Base-by-base conservation (phyloP, 2,113 vertebrate genomes). In the Seriola quinqueradiata region DNA sequence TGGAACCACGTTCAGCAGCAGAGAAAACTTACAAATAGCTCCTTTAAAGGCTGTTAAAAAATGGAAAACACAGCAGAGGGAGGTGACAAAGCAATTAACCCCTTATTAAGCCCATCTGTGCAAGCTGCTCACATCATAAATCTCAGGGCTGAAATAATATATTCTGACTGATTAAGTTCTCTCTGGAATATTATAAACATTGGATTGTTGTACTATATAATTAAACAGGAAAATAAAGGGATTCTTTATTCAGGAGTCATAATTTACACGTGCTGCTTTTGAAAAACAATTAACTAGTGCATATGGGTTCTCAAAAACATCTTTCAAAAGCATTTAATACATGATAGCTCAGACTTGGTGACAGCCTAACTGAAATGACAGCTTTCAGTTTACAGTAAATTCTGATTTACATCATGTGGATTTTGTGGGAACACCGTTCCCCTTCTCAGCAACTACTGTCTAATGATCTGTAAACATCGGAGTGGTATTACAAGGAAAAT, bases 61-160 rank as follows among this genome's bases (percentile, higher is more conserved):
- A 74, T 64, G 52, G 25, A 77, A 70, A 82, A 66, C 63, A 58
- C 54, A 75, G 66, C 65, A 65, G 77, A 65, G 58, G 77, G 60
- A 83, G 79, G 73, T 83, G 82, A 77, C 69, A 48, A 40, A 67
- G 61, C 38, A 70, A 87, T 87, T 82, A 87, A 90, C 82, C 69
- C 74, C 44, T 68, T 75, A 75, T 81, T 75, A 79, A 58, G 65
- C 72, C 79, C 88, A 87, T 87, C 79, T 87, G 82, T 83, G 76
- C 73, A 38, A 6, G 19, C 8, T 36, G 74, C 66, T 36, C 36
- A 32, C 28, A 25, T 69, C 55, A 78, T 64, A 71, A 42, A 76
- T 75, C 38, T 65, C 48, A n/a, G 54, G 32, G 60, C 40, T 17
- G 12, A 36, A 50, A 68, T 42, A 40, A 72, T 52, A 21, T 28